A percentile compares a stretch with the other conserved stretches of the same genome.
These are phyloP conservation scores for Hydropsyche betteni DNA, from an alignment of 2,888 invertebrate genomes.

Conservation along the genomic window DNA sequence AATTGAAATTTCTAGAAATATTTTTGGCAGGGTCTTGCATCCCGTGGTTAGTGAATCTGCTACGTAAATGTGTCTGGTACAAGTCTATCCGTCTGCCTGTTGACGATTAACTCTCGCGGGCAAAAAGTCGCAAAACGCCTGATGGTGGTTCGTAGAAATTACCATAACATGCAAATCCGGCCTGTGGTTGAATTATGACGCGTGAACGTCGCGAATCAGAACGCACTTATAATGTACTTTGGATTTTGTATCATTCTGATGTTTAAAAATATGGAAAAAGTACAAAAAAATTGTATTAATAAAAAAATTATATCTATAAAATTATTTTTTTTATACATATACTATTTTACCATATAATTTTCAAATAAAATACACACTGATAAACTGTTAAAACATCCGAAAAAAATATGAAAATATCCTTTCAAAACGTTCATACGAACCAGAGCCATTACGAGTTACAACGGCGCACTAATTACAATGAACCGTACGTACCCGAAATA, in stretches of 20 bases:
- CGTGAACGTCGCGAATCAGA: background rate
- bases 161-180: conserved; percentile 38
- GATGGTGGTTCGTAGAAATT: conserved; percentile 5
- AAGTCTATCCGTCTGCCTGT: conserved; percentile 9
- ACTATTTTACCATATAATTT: background rate
- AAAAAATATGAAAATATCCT: too few species aligned
- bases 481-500: too few species aligned
- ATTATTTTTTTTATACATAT: background rate
- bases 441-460: too few species aligned
- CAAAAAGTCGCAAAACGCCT: conserved; percentile 32
- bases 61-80: too few species aligned
- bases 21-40: too few species aligned
- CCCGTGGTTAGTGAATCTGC: too few species aligned
- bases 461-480: too few species aligned
- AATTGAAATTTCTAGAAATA: too few species aligned
- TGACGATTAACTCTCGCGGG: conserved; percentile 36
- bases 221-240: background rate
- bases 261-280: background rate
- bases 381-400: too few species aligned
- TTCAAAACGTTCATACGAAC: too few species aligned
- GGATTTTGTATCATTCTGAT: background rate
- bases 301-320: background rate
- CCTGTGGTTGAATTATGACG: conserved; percentile 17
- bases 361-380: too few species aligned
- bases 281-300: background rate